Percentiles rank a stretch among this genome's conserved stretches.
Evolutionary conservation across 2,113 vertebrate genomes (phyloP).

Genomic region (Eubucco bourcierii): DNA sequence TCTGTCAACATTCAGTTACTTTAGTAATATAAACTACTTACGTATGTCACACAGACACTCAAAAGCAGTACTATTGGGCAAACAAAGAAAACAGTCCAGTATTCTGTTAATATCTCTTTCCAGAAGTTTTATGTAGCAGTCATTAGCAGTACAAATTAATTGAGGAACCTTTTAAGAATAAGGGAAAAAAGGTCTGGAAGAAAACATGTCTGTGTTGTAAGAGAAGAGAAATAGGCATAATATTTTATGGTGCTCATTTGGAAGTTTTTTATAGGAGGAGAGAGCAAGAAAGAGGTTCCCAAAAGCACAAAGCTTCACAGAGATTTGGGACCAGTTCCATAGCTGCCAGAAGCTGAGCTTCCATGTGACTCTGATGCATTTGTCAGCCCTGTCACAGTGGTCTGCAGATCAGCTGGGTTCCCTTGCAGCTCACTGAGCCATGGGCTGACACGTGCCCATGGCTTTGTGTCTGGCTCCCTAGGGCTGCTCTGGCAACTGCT

Average conservation of each 20-base stretch:
- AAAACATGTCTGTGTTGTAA: neutral
- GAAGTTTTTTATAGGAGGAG: neutral
- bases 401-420: neutral
- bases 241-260: neutral
- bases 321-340: neutral
- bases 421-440: neutral
- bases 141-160: neutral
- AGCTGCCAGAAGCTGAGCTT: neutral
- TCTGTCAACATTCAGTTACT: neutral
- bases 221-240: too few species aligned
- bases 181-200: neutral
- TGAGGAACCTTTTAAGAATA: neutral
- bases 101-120: neutral
- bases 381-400: neutral
- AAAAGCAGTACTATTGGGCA: neutral
- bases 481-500: neutral
- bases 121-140: neutral
- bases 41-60: accelerated
- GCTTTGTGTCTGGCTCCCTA: neutral
- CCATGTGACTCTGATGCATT: neutral
- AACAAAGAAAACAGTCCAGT: neutral
- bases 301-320: neutral
- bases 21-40: neutral
- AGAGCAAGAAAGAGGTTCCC: neutral
- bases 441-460: neutral